Percentiles rank a stretch among this genome's conserved stretches.
Evolutionary conservation across 1,140 invertebrate species (phyloP).

Genomic region (Megalopta genalis): DNA sequence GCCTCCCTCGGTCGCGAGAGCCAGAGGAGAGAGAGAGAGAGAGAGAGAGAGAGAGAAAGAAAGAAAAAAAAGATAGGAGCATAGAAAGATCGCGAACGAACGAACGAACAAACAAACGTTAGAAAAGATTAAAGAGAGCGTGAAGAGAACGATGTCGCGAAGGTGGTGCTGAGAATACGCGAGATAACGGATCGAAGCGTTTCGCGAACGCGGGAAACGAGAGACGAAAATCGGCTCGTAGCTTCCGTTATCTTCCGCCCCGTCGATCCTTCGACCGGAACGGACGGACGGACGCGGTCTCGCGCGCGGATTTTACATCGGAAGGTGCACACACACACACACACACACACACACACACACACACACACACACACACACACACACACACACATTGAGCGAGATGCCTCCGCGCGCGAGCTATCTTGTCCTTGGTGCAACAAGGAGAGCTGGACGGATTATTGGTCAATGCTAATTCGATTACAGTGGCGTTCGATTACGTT

Average conservation of each 20-base stretch:
- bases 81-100: constrained; percentile 15
- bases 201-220: neutral
- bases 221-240: constrained; percentile 30
- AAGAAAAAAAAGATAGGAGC: no score
- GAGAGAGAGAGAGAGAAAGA: neutral
- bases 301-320: neutral
- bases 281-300: neutral
- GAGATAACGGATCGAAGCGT: neutral
- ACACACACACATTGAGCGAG: constrained; percentile 25
- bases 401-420: constrained; percentile 27
- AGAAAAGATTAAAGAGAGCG: neutral
- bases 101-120: neutral
- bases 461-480: no score
- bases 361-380: no score
- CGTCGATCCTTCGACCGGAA: neutral
- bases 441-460: no score
- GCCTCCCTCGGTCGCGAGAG: neutral
- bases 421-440: neutral
- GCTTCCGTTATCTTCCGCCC: neutral
- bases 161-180: constrained; percentile 66
- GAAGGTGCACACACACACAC: no score
- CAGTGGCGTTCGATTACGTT: no score
- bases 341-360: no score
- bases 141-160: constrained; percentile 50
- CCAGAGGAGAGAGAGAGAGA: neutral